Evolutionary conservation across 2,888 invertebrate species (phyloP).

Genomic region (Pardosa pseudoannulata): DNA sequence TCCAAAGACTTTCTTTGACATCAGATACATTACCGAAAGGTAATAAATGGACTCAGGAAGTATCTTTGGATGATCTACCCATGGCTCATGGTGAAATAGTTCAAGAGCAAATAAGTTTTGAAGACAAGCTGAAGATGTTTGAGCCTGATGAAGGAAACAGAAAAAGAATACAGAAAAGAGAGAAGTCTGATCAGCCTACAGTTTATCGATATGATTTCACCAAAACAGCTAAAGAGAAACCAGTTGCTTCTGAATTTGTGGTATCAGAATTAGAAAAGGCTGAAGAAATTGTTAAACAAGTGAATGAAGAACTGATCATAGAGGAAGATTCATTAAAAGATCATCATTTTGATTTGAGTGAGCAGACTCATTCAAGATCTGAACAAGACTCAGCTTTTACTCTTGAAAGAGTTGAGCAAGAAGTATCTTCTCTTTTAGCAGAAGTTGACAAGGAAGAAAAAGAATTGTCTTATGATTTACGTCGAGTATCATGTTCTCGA

Average conservation of each 20-base stretch:
- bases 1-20: conserved; percentile 68
- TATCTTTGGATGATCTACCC: conserved; percentile 58
- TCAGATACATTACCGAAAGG: conserved; percentile 50
- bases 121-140: conserved; percentile 68
- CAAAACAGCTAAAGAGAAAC: conserved; percentile 35
- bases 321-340: conserved; percentile 44
- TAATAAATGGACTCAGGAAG: conserved; percentile 55
- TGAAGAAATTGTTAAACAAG: conserved; percentile 66
- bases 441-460: conserved; percentile 68
- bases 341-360: conserved; percentile 7
- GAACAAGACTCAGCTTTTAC: conserved; percentile 38
- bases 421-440: conserved; percentile 57
- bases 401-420: conserved; percentile 63
- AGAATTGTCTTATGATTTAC: conserved; percentile 43
- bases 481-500: conserved; percentile 16
- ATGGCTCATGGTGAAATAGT: conserved; percentile 73
- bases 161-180: conserved; percentile 60
- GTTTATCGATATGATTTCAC: conserved; percentile 67
- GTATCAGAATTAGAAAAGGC: conserved; percentile 57
- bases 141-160: conserved; percentile 60
- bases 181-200: conserved; percentile 59
- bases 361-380: conserved; percentile 20
- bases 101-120: conserved; percentile 69
- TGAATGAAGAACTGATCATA: conserved; percentile 32
- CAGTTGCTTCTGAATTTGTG: conserved; percentile 29